A percentile compares a stretch with the other conserved stretches of the same genome.
phyloP scores from a whole-genome alignment of 2,888 invertebrate species.

The Phalera bucephala region DNA sequence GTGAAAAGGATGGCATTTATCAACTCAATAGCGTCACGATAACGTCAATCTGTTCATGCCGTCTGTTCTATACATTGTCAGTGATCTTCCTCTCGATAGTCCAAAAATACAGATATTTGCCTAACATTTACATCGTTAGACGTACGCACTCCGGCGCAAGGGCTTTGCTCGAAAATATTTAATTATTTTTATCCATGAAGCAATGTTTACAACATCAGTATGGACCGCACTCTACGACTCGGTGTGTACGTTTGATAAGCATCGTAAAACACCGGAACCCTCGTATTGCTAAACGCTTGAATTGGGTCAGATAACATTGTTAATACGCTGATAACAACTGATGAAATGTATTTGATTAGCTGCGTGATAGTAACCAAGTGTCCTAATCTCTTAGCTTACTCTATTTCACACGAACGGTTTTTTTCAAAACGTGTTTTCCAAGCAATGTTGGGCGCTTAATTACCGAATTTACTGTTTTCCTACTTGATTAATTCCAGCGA shows the following conservation, averaged over 20 bases:
- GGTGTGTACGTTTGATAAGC: slow-evolving; percentile 38
- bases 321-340: slow-evolving; percentile 20
- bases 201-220: slow-evolving; percentile 21
- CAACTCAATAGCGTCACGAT: too few species aligned
- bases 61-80: too few species aligned
- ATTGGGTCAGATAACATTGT: slow-evolving; percentile 35
- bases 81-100: background rate
- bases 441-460: too few species aligned
- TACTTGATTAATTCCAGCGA: too few species aligned
- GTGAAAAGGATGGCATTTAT: too few species aligned
- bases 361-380: too few species aligned
- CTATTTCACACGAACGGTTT: too few species aligned
- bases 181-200: slow-evolving; percentile 21
- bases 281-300: slow-evolving; percentile 21
- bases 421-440: too few species aligned
- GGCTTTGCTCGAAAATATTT: background rate
- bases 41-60: too few species aligned
- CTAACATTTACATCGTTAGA: slow-evolving; percentile 1
- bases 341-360: too few species aligned
- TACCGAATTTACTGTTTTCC: too few species aligned
- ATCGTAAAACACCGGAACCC: slow-evolving; percentile 39
- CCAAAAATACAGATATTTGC: background rate
- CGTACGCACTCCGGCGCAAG: background rate
- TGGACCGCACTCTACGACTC: slow-evolving; percentile 1
- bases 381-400: too few species aligned